Evolutionary conservation across 2,113 vertebrate species (phyloP).

Genomic region (Chaetops frenatus): DNA sequence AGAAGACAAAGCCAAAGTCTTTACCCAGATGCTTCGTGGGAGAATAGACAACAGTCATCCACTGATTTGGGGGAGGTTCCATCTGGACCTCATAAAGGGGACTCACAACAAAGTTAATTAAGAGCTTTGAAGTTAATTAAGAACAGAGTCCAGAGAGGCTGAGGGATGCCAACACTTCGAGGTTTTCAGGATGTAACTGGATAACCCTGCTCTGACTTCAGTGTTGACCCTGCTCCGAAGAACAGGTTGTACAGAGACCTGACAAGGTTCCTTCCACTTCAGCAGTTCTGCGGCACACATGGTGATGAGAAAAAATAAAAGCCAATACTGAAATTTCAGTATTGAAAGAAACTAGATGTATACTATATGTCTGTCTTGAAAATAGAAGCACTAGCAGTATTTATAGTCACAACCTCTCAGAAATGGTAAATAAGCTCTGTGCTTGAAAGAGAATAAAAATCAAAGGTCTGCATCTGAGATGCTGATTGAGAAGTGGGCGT

Average conservation of each 20-base stretch:
- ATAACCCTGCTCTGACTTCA: not conserved
- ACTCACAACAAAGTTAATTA: not conserved
- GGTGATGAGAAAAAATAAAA: not conserved
- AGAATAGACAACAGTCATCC: not conserved
- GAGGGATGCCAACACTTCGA: not conserved
- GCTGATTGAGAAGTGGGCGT: not conserved
- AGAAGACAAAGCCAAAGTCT: not conserved
- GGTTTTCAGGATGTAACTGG: not conserved
- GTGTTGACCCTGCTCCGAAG: not conserved
- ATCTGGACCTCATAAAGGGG: not conserved
- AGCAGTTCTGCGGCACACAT: not conserved
- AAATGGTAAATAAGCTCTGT: not conserved
- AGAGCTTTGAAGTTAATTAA: not conserved
- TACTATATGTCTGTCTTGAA: not conserved
- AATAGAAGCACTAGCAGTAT: not conserved
- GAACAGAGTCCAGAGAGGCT: not conserved
- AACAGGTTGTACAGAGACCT: not conserved
- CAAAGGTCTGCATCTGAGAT: not conserved
- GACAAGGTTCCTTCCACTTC: not conserved
- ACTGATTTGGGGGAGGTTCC: not conserved
- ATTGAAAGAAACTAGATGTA: not conserved
- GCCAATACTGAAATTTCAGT: not conserved
- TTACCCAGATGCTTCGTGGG: not conserved
- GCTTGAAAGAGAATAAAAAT: not conserved
- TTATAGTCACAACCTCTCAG: not conserved